Conservation (phyloP, 2,888 invertebrate genomes). For the Arctia plantaginis region DNA sequence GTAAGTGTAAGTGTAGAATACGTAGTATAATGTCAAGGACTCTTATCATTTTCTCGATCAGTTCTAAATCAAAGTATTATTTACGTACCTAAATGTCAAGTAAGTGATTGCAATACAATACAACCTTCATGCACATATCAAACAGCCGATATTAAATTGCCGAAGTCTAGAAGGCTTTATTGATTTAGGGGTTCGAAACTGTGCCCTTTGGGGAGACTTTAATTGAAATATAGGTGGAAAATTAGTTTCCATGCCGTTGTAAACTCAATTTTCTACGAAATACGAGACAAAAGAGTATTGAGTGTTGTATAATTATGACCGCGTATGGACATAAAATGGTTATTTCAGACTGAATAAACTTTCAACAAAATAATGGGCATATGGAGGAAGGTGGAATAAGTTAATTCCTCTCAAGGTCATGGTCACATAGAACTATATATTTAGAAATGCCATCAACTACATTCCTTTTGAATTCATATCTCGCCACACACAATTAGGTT, state of each 20-base stretch:
- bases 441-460: too few relatives aligned
- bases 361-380: not conserved
- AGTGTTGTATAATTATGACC: not conserved
- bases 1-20: not conserved
- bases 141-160: slow-evolving; percentile 1
- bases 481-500: too few relatives aligned
- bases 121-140: not conserved
- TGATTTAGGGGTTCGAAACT: slow-evolving; percentile 14
- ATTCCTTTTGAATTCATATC: too few relatives aligned
- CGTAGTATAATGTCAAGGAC: not conserved
- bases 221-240: slow-evolving; percentile 28
- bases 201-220: slow-evolving; percentile 16
- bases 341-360: not conserved
- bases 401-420: not conserved
- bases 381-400: not conserved
- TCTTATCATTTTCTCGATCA: not conserved
- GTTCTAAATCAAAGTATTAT: not conserved
- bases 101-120: not conserved
- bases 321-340: not conserved
- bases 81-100: not conserved
- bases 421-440: too few relatives aligned
- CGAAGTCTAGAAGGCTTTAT: slow-evolving; percentile 18
- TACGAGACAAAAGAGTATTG: slow-evolving; percentile 13
- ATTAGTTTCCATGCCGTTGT: slow-evolving; percentile 19
- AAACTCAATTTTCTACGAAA: slow-evolving; percentile 21